These are phyloP conservation scores for Drosophila aldrichi DNA, from an alignment of 2,888 invertebrate species.

Conservation along the genomic window DNA sequence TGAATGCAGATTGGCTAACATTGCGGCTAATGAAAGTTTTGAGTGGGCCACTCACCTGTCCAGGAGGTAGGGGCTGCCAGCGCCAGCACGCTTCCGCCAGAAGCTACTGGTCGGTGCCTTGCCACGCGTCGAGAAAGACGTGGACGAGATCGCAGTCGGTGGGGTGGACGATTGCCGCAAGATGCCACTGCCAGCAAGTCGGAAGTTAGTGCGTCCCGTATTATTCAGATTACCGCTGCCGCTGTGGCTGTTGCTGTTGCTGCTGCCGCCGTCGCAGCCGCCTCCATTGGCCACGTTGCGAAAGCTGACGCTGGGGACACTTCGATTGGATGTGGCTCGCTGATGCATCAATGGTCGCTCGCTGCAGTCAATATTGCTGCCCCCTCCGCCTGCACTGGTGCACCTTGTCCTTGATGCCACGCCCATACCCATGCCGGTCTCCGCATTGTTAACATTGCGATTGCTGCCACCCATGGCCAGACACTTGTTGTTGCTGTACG, in stretches of 20 bases:
- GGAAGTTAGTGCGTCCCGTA: conserved; percentile 67
- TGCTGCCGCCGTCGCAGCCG: conserved; percentile 13
- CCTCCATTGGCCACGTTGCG: conserved; percentile 61
- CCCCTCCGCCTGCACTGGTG: conserved; percentile 6
- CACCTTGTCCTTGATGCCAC: conserved; percentile 7
- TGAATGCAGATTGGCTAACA: conserved; percentile 39
- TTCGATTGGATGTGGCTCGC: conserved; percentile 45
- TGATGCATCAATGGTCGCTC: conserved; percentile 64
- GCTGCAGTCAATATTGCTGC: conserved; percentile 41
- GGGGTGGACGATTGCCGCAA: conserved; percentile 76
- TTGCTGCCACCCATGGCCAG: conserved; percentile 71
- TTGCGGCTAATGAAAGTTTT: conserved; percentile 51
- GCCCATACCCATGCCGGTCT: conserved; percentile 22
- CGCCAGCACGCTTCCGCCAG: conserved; percentile 71
- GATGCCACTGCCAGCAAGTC: conserved; percentile 70
- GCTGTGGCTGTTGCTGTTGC: conserved; percentile 12
- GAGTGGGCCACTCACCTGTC: conserved; percentile 74
- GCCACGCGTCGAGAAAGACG: conserved; percentile 59
- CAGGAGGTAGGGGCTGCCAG: conserved; percentile 79
- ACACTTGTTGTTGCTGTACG: conserved; percentile 70
- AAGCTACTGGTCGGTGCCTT: conserved; percentile 67
- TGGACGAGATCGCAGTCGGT: conserved; percentile 31
- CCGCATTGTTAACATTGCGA: conserved; percentile 75
- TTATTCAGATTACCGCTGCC: conserved; percentile 28
- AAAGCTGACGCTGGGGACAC: conserved; percentile 65